These are phyloP conservation scores for Holothuria glaberrima DNA, from an alignment of 35 echinoderm and acorn worm species.

Conservation along the genomic window DNA sequence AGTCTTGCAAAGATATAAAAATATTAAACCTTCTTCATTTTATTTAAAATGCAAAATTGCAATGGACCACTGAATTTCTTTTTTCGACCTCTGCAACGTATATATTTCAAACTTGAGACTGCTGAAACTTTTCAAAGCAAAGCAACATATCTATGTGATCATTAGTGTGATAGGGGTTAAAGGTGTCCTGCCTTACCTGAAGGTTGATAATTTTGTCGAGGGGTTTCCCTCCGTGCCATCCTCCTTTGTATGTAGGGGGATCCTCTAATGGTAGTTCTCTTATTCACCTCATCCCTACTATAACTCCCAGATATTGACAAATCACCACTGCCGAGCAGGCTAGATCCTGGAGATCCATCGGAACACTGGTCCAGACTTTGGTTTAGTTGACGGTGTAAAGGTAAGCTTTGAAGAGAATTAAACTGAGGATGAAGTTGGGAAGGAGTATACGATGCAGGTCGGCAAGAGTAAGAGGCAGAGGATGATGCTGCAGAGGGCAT, in stretches of 20 bases:
- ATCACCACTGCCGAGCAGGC: neutral
- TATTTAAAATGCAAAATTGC: no score
- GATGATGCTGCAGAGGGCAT: slow-evolving; percentile 9
- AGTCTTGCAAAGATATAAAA: no score
- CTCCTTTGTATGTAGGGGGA: slow-evolving; percentile 83
- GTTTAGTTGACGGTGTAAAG: neutral
- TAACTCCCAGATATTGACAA: no score
- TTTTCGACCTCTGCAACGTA: no score
- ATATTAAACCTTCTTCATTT: no score
- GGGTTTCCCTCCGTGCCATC: slow-evolving; percentile 71
- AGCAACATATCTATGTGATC: no score
- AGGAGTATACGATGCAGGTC: neutral
- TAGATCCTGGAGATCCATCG: neutral
- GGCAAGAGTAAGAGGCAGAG: neutral
- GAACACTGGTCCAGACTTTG: neutral
- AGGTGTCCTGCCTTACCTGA: neutral
- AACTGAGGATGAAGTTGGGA: slow-evolving; percentile 25
- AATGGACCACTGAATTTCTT: no score
- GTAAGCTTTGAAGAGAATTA: slow-evolving; percentile 49
- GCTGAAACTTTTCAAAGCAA: no score
- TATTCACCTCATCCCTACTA: slow-evolving; percentile 1
- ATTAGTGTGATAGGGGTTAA: no score
- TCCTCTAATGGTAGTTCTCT: slow-evolving; percentile 44
- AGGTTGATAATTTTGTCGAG: neutral
- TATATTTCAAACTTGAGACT: no score